phyloP scores from a whole-genome alignment of 2,113 vertebrate species.

The Alligator sinensis region DNA sequence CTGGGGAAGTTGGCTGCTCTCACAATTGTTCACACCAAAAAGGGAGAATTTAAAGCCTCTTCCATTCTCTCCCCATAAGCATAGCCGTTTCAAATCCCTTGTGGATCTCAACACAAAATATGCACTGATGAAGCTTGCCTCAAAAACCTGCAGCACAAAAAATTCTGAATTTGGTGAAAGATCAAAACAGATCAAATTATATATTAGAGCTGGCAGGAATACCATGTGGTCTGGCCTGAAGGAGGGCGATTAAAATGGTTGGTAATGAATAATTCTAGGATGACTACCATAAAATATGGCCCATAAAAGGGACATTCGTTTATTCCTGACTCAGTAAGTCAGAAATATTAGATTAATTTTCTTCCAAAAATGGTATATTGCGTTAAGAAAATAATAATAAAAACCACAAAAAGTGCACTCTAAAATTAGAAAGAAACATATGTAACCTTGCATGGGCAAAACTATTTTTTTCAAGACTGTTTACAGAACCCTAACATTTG shows the following conservation, averaged over 20 bases:
- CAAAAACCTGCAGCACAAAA: neutral
- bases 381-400: neutral
- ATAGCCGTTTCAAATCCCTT: neutral
- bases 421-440: accelerated
- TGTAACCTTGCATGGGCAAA: neutral
- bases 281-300: neutral
- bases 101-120: neutral
- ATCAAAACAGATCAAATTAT: neutral
- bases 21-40: neutral
- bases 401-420: neutral
- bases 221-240: neutral
- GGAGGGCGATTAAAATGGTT: neutral
- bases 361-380: neutral
- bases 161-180: neutral
- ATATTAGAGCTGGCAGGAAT: neutral
- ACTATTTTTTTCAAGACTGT: neutral
- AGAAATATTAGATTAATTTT: neutral
- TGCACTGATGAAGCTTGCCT: neutral
- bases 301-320: neutral
- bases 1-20: neutral
- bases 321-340: neutral
- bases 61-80: neutral
- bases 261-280: neutral
- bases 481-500: neutral
- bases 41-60: neutral